phyloP scores from a whole-genome alignment of 2,113 vertebrate genomes.

The Brachirus orientalis region DNA sequence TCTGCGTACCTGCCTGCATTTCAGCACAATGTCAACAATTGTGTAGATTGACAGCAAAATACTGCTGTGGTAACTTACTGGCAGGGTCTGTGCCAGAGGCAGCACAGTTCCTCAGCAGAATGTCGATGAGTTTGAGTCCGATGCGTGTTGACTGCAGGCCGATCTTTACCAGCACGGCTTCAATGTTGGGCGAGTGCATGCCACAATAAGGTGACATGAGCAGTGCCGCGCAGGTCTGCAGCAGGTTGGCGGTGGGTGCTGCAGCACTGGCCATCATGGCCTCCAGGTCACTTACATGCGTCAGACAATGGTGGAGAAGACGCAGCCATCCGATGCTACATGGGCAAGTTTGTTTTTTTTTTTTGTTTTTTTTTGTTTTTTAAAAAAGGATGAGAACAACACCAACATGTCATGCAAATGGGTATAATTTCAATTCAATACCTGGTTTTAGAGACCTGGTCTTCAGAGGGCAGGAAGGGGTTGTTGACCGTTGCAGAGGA shows the following conservation, averaged over 20 bases:
- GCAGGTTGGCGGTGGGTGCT: constrained; percentile 95
- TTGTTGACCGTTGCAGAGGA: constrained; percentile 98
- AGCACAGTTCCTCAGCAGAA: constrained; percentile 96
- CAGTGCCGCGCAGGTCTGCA: constrained; percentile 96
- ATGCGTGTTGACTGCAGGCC: constrained; percentile 97
- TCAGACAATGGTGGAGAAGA: constrained; percentile 97
- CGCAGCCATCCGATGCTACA: constrained; percentile 96
- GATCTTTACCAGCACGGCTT: constrained; percentile 97
- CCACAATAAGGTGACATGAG: constrained; percentile 99
- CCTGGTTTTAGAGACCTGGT: constrained; percentile 99
- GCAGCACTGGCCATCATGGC: constrained; percentile 98
- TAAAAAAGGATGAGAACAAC: neutral
- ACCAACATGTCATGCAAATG: neutral
- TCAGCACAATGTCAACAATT: too few relatives aligned
- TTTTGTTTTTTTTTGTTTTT: too few relatives aligned
- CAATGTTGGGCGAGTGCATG: constrained; percentile 99
- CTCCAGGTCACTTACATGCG: constrained; percentile 97
- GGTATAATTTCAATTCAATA: constrained; percentile 39
- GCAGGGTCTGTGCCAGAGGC: constrained; percentile 95
- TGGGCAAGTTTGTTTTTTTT: neutral
- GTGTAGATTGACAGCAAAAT: neutral
- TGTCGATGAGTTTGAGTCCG: constrained; percentile 96
- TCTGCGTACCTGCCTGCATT: too few relatives aligned
- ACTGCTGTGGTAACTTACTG: constrained; percentile 79
- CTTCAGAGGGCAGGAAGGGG: constrained; percentile 97